Evolutionary conservation across 1,140 invertebrate species (phyloP).

Genomic region (Lanistes nyassanus): DNA sequence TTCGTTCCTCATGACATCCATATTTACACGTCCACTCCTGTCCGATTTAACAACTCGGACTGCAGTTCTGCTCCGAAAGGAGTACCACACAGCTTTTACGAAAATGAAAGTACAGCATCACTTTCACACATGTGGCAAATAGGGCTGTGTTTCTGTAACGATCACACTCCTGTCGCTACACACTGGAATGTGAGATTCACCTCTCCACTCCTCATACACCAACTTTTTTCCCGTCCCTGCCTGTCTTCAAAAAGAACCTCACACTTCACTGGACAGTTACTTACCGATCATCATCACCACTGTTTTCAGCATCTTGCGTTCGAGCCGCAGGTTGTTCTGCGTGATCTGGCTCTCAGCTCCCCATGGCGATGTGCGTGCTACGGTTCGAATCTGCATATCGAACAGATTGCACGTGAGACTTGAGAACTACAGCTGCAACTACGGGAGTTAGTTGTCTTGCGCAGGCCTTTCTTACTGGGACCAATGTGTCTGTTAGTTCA

Average conservation of each 20-base stretch:
- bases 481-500: too few species aligned
- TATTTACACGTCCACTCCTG: too few species aligned
- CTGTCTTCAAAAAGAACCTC: neutral
- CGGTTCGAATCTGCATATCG: conserved; percentile 25
- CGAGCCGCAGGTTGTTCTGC: conserved; percentile 31
- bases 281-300: conserved; percentile 34
- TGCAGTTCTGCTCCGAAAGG: too few species aligned
- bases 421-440: neutral
- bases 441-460: too few species aligned
- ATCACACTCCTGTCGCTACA: too few species aligned
- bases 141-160: neutral
- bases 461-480: too few species aligned
- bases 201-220: neutral
- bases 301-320: conserved; percentile 44
- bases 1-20: too few species aligned
- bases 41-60: too few species aligned
- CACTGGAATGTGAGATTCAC: too few species aligned
- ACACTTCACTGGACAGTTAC: conserved; percentile 11
- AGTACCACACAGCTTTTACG: too few species aligned
- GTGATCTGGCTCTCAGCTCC: conserved; percentile 34
- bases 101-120: too few species aligned
- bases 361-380: conserved; percentile 25
- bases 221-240: neutral
- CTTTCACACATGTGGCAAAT: too few species aligned
- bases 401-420: neutral